Conservation (phyloP, 2,888 invertebrate genomes). For the Eupithecia subfuscata region DNA sequence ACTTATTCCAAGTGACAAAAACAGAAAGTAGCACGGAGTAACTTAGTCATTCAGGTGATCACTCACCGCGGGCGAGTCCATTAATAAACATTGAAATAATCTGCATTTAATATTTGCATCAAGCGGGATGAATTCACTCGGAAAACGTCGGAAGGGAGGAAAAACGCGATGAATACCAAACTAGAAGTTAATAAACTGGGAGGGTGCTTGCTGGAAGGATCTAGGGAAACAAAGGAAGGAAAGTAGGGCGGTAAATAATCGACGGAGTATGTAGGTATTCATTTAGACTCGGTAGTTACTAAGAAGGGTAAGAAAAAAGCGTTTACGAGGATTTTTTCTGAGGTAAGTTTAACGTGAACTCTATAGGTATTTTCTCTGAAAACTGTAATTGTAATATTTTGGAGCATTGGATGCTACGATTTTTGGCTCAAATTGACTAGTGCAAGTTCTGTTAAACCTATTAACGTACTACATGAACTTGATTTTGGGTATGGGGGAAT, state of each 20-base stretch:
- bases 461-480: no score
- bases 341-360: no score
- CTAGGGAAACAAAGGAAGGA: slow-evolving; percentile 9
- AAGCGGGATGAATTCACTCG: slow-evolving; percentile 18
- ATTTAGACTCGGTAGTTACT: background rate
- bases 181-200: slow-evolving; percentile 10
- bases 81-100: slow-evolving; percentile 34
- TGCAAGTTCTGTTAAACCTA: no score
- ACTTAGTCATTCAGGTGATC: slow-evolving; percentile 18
- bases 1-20: slow-evolving; percentile 7
- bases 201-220: slow-evolving; percentile 11
- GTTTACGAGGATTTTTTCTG: no score
- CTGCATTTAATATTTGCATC: slow-evolving; percentile 38
- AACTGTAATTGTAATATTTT: no score
- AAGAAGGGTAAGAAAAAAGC: background rate
- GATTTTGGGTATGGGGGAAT: background rate
- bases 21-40: slow-evolving; percentile 12
- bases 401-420: no score
- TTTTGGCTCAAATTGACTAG: no score
- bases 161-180: slow-evolving; percentile 26
- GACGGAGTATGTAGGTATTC: background rate
- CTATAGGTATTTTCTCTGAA: no score
- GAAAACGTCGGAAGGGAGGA: slow-evolving; percentile 14
- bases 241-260: slow-evolving; percentile 9
- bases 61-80: slow-evolving; percentile 21